A percentile compares a stretch with the other conserved stretches of the same genome.
Evolutionary conservation across 2,797 vertebrate species (phyloP).

Genomic region (Linurgus olivaceus): DNA sequence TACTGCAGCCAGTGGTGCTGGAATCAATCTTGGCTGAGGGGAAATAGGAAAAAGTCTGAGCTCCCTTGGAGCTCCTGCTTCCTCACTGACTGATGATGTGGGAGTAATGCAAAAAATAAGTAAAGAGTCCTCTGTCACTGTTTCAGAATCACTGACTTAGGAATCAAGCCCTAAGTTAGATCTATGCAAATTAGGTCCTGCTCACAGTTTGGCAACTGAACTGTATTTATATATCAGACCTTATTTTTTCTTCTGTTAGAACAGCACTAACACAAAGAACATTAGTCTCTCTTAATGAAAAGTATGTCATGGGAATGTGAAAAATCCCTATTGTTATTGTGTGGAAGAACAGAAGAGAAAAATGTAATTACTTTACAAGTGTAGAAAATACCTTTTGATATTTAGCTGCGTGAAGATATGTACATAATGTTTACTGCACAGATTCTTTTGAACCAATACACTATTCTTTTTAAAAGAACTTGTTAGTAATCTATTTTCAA

Average conservation of each 20-base stretch:
- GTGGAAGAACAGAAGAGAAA: background rate
- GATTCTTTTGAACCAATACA: background rate
- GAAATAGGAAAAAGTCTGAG: background rate
- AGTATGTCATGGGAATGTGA: background rate
- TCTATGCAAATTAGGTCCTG: background rate
- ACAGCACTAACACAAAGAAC: background rate
- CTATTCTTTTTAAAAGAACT: background rate
- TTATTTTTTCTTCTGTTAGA: background rate
- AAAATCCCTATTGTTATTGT: background rate
- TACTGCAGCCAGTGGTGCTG: background rate
- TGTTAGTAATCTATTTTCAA: background rate
- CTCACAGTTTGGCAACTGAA: background rate
- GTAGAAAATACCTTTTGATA: background rate
- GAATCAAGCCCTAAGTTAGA: background rate
- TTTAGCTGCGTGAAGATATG: background rate
- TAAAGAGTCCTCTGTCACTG: background rate
- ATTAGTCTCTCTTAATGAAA: background rate
- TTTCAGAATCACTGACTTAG: background rate
- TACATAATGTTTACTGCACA: background rate
- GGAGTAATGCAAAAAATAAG: background rate
- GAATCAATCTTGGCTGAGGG: background rate
- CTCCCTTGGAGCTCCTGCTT: background rate
- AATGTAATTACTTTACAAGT: background rate
- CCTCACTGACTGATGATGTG: background rate
- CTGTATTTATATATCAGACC: background rate